phyloP scores from a whole-genome alignment of 2,797 vertebrate species.

The Hirundo rustica region DNA sequence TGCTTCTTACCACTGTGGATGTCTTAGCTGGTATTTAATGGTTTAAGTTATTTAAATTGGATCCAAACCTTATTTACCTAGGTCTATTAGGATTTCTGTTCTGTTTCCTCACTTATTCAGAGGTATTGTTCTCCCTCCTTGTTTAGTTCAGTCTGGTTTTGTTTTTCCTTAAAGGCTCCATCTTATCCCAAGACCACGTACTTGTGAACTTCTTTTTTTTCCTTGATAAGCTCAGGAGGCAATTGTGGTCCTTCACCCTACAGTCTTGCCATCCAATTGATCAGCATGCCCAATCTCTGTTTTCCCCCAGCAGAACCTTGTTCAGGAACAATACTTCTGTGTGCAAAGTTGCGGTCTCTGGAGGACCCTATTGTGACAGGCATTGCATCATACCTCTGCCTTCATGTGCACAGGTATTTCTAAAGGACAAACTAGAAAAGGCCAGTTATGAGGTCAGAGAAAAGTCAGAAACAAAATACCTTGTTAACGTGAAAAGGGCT shows the following conservation, averaged over 20 bases:
- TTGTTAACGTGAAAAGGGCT: neutral
- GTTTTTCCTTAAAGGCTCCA: neutral
- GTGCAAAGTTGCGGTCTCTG: neutral
- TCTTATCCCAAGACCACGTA: neutral
- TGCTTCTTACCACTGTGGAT: neutral
- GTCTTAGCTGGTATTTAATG: neutral
- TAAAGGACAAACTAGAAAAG: constrained; percentile 3
- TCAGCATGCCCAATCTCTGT: neutral
- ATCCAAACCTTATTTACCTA: constrained; percentile 19
- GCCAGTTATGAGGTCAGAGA: neutral
- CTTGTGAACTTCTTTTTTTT: neutral
- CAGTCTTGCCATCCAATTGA: neutral
- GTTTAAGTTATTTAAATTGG: neutral
- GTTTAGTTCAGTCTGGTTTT: neutral
- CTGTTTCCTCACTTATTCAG: neutral
- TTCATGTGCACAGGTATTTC: neutral
- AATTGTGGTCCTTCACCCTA: neutral
- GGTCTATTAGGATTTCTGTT: neutral
- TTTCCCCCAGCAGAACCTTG: neutral
- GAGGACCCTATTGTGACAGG: neutral
- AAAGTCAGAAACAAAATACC: neutral
- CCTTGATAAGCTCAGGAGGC: neutral
- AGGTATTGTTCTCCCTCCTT: neutral
- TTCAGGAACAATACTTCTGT: neutral
- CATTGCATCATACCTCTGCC: neutral